Percentiles rank a stretch among this genome's conserved stretches.
phyloP scores from a whole-genome alignment of 2,797 vertebrate genomes.

The Clamator glandarius region DNA sequence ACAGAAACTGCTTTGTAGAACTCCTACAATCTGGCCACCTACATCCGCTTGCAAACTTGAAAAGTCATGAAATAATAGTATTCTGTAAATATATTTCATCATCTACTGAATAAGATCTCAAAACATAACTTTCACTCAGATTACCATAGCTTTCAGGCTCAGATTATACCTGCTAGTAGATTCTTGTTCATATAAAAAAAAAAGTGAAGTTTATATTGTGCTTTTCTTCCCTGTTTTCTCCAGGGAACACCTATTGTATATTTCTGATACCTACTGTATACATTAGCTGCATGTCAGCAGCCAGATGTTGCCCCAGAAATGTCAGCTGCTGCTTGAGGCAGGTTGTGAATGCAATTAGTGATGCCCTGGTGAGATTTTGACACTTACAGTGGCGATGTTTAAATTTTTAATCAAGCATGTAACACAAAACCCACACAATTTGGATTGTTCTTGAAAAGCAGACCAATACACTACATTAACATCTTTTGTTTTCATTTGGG shows the following conservation, averaged over 20 bases:
- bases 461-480: not conserved
- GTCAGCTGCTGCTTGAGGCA: constrained; percentile 18
- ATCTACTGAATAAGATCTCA: not conserved
- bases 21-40: not conserved
- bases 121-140: not conserved
- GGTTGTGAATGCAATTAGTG: not conserved
- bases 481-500: not conserved
- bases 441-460: not conserved
- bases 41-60: not conserved
- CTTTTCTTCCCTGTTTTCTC: not conserved
- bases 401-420: not conserved
- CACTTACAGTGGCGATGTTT: not conserved
- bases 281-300: not conserved
- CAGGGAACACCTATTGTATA: not conserved
- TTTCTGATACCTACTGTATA: not conserved
- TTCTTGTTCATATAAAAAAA: not conserved
- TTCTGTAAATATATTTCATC: not conserved
- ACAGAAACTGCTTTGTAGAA: not conserved
- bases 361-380: not conserved
- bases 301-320: constrained; percentile 27
- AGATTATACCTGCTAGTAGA: not conserved
- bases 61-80: not conserved
- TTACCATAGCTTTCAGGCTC: not conserved
- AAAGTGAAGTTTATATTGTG: not conserved
- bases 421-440: not conserved